Base-by-base conservation (phyloP, 2,797 vertebrate genomes). In the Buphagus erythrorhynchus region DNA sequence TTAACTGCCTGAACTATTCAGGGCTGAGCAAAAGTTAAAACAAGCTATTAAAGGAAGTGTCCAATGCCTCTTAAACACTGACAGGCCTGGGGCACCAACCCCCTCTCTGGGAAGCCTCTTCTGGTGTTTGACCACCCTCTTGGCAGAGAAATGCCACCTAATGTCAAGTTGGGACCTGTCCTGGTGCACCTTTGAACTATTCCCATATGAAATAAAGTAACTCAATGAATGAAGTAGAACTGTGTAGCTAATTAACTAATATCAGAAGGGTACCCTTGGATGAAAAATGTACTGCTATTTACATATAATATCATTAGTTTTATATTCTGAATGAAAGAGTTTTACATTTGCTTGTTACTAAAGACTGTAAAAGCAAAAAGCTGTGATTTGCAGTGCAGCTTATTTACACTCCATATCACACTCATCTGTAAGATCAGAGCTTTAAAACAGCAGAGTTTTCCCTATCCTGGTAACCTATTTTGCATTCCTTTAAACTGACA, bases 401-500 rank as follows among this genome's bases (percentile, higher is more conserved):
- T 57, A 16, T 18, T 48, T 51, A 16, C 51, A 9, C 58, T 51
- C 54, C 6, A 1, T 35, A 58, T 48, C 66, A 42, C 24, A 16
- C 9, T 77, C 57, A 63, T 96, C 84, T 94, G 85, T 91, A 95
- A 94, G 94, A 95, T 96, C 55, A 96, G 78, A 96, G 89, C 62
- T 91, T 58, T 86, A 72, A 84, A 95, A 58, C 21, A 86, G 66
- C 33, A 31, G 66, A 72, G 35, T 31, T 93, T 96, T 88, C 90
- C 77, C 72, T 83, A 51, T 45, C 72, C 75, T 72, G 31, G 38
- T 88, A 91, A 94, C 66, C 40, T 43, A 78, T 86, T 95, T 96
- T 93, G 69, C 69, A 62, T 86, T 81, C 55, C 89, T 96, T 96
- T 95, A 83, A 88, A 93, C 87, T 95, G 95, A 91, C 96, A 96